A percentile compares a stretch with the other conserved stretches of the same genome.
Conservation (phyloP, 1,140 invertebrate species). For the Temnothorax nylanderi region DNA sequence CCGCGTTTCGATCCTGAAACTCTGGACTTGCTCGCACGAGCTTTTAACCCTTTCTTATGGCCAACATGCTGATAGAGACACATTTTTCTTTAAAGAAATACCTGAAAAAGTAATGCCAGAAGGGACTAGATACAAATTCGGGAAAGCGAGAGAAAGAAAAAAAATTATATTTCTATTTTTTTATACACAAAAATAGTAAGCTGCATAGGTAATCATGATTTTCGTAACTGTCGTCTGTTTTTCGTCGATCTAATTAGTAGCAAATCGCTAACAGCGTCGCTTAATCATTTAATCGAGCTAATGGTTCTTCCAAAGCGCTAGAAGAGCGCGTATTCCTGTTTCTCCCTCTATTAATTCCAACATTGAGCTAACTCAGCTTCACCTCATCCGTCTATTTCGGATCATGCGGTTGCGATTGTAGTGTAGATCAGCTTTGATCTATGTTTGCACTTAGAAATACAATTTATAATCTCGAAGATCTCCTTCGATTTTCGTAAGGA, state of each 20-base stretch:
- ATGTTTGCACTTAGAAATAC: not conserved
- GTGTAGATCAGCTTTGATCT: not conserved
- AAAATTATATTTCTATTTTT: not conserved
- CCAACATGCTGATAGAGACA: not conserved
- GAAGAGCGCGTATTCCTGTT: slow-evolving; percentile 16
- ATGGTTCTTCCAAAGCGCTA: slow-evolving; percentile 48
- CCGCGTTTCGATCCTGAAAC: slow-evolving; percentile 57
- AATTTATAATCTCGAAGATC: not conserved
- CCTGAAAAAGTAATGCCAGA: not conserved
- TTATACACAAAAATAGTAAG: not conserved
- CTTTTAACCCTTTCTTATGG: slow-evolving; percentile 48
- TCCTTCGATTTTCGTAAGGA: not conserved
- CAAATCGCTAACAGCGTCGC: slow-evolving; percentile 23
- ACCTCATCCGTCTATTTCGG: slow-evolving; percentile 13
- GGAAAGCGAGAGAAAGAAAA: not conserved
- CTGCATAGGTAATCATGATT: not conserved
- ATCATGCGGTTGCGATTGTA: slow-evolving; percentile 31
- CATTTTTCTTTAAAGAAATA: slow-evolving; percentile 6
- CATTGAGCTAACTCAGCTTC: slow-evolving; percentile 14
- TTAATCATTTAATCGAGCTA: slow-evolving; percentile 60
- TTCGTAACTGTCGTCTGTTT: not conserved
- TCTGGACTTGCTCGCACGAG: not conserved
- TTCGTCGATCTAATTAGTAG: slow-evolving; percentile 45
- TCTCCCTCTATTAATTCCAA: not conserved
- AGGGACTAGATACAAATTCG: not conserved